These are phyloP conservation scores for Pachycephala philippinensis DNA, from an alignment of 2,113 vertebrate genomes.

Conservation along the genomic window DNA sequence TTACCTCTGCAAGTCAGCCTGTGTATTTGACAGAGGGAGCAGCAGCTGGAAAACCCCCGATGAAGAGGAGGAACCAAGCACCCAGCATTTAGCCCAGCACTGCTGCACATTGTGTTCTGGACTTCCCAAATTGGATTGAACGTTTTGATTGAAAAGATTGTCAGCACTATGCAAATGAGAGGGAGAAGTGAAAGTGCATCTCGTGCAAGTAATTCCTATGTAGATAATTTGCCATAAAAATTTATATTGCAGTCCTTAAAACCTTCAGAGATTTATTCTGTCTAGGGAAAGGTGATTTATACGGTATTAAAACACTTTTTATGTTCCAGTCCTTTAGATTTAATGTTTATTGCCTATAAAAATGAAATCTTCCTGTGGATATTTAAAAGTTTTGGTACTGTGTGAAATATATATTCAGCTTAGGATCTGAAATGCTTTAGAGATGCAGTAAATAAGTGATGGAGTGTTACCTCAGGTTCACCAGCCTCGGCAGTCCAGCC, in stretches of 20 bases:
- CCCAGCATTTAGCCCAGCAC: background rate
- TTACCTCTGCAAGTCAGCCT: background rate
- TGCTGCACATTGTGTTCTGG: background rate
- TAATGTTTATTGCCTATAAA: slow-evolving; percentile 86
- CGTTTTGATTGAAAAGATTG: slow-evolving; percentile 63
- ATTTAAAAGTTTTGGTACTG: slow-evolving; percentile 80
- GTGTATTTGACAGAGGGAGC: background rate
- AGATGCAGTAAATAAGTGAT: slow-evolving; percentile 70
- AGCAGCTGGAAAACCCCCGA: background rate
- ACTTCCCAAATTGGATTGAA: slow-evolving; percentile 47
- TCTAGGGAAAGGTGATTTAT: slow-evolving; percentile 82
- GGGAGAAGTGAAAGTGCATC: slow-evolving; percentile 72
- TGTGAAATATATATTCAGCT: slow-evolving; percentile 73
- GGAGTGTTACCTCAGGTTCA: slow-evolving; percentile 26
- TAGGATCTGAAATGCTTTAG: slow-evolving; percentile 63
- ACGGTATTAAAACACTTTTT: slow-evolving; percentile 81
- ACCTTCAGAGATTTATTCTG: slow-evolving; percentile 79
- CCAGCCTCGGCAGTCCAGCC: background rate
- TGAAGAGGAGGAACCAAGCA: background rate
- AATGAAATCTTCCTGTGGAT: slow-evolving; percentile 82
- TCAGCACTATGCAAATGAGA: slow-evolving; percentile 78
- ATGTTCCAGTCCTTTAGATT: slow-evolving; percentile 84
- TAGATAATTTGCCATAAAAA: slow-evolving; percentile 85
- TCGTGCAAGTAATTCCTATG: slow-evolving; percentile 79
- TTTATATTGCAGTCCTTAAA: slow-evolving; percentile 80